Conservation (phyloP, 2,797 vertebrate genomes). For the Phoebastria nigripes region DNA sequence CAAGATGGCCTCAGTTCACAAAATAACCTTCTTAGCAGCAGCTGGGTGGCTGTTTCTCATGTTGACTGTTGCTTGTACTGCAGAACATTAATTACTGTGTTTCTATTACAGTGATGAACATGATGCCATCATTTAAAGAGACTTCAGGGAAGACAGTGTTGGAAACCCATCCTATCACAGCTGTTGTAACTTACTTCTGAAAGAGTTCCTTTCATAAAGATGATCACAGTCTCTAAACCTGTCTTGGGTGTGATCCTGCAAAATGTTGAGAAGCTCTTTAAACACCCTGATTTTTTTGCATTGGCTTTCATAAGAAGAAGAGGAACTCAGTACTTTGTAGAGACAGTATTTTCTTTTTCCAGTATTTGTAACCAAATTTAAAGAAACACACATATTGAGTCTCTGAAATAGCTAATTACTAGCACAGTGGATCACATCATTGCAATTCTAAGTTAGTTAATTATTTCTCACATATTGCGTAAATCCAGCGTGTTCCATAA, state of each 20-base stretch:
- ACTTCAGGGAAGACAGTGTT: background rate
- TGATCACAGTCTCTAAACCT: background rate
- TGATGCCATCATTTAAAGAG: constrained; percentile 81
- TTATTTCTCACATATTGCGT: background rate
- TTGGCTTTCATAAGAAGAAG: background rate
- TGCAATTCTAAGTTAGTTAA: background rate
- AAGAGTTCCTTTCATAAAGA: constrained; percentile 21
- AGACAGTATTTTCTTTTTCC: background rate
- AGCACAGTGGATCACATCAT: background rate
- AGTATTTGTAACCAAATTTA: background rate
- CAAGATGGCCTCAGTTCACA: background rate
- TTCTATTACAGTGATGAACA: constrained; percentile 80
- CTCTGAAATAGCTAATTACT: background rate
- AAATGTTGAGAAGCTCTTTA: background rate
- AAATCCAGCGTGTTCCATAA: background rate
- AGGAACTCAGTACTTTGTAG: background rate
- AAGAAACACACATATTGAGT: background rate
- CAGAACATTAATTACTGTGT: constrained; percentile 30
- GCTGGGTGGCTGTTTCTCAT: background rate
- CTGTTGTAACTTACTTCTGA: background rate
- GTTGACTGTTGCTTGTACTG: background rate
- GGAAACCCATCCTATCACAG: background rate
- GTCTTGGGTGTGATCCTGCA: background rate
- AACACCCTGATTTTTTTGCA: background rate
- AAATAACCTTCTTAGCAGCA: background rate